Evolutionary conservation across 92 coral and sea anemone genomes (phyloP).

Genomic region (Phenganax stokvisi): DNA sequence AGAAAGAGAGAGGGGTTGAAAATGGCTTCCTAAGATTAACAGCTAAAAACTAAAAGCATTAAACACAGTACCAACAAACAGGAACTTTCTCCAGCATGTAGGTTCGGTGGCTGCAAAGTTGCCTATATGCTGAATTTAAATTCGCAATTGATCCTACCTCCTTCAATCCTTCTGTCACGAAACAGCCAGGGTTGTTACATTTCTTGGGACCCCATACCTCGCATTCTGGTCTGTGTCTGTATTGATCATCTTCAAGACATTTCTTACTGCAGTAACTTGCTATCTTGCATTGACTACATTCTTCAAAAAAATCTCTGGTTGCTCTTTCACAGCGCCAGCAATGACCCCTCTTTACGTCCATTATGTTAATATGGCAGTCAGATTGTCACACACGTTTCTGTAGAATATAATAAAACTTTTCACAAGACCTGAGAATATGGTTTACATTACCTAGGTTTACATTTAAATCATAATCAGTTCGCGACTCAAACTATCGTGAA

Average conservation of each 20-base stretch:
- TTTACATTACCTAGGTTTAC: not conserved
- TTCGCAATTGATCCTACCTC: not conserved
- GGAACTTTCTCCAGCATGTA: too few species aligned
- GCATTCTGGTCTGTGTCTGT: constrained; percentile 5
- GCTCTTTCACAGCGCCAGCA: constrained; percentile 14
- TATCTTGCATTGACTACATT: constrained; percentile 1
- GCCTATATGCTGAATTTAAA: too few species aligned
- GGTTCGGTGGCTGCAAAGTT: too few species aligned
- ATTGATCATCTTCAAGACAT: constrained; percentile 2
- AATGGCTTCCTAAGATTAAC: too few species aligned
- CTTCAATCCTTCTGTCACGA: not conserved
- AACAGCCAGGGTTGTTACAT: constrained; percentile 13
- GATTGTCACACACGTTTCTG: not conserved
- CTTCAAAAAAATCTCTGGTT: constrained; percentile 8
- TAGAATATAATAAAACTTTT: not conserved
- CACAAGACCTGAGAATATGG: not conserved
- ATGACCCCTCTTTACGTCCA: not conserved
- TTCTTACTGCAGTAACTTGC: constrained; percentile 2
- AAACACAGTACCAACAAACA: too few species aligned
- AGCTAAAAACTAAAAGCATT: too few species aligned
- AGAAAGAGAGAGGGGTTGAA: too few species aligned
- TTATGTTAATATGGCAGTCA: constrained; percentile 1
- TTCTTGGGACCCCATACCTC: constrained; percentile 8
- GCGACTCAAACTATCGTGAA: too few species aligned
- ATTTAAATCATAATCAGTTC: too few species aligned